These are phyloP conservation scores for Yponomeuta evonymella DNA, from an alignment of 2,888 invertebrate species.

Conservation along the genomic window DNA sequence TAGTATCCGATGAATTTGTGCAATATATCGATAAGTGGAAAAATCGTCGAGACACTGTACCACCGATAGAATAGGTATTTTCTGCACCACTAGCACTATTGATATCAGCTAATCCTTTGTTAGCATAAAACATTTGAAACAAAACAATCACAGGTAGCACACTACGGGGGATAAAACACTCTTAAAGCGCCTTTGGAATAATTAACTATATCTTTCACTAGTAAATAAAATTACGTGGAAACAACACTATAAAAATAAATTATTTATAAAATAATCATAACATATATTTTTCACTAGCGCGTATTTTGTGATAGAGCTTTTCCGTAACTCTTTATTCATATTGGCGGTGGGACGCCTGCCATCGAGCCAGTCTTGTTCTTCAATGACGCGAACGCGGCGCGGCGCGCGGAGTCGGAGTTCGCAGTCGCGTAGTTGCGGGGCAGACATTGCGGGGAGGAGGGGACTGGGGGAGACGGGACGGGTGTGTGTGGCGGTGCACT, in stretches of 20 bases:
- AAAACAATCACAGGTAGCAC: slow-evolving; percentile 68
- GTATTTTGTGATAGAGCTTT: slow-evolving; percentile 62
- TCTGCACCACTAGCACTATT: slow-evolving; percentile 62
- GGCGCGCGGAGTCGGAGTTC: slow-evolving; percentile 44
- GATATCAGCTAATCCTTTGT: slow-evolving; percentile 26
- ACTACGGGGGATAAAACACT: slow-evolving; percentile 57
- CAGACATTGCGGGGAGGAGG: too few species aligned
- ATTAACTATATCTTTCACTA: slow-evolving; percentile 72
- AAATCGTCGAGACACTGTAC: slow-evolving; percentile 50
- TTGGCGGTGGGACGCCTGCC: slow-evolving; percentile 73
- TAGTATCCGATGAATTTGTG: slow-evolving; percentile 50
- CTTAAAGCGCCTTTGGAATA: slow-evolving; percentile 60
- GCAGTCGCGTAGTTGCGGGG: slow-evolving; percentile 69
- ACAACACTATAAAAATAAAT: slow-evolving; percentile 74
- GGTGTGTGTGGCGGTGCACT: slow-evolving; percentile 52
- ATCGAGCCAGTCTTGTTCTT: slow-evolving; percentile 74
- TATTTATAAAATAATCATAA: slow-evolving; percentile 65
- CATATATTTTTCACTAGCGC: slow-evolving; percentile 71
- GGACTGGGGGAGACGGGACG: slow-evolving; percentile 37
- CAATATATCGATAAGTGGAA: slow-evolving; percentile 49
- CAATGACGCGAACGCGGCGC: slow-evolving; percentile 69
- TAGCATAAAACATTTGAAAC: slow-evolving; percentile 56
- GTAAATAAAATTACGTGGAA: slow-evolving; percentile 68
- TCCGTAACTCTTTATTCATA: slow-evolving; percentile 68
- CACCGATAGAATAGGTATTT: slow-evolving; percentile 41